phyloP scores from a whole-genome alignment of 2,797 vertebrate species.

The Pempheris klunzingeri region DNA sequence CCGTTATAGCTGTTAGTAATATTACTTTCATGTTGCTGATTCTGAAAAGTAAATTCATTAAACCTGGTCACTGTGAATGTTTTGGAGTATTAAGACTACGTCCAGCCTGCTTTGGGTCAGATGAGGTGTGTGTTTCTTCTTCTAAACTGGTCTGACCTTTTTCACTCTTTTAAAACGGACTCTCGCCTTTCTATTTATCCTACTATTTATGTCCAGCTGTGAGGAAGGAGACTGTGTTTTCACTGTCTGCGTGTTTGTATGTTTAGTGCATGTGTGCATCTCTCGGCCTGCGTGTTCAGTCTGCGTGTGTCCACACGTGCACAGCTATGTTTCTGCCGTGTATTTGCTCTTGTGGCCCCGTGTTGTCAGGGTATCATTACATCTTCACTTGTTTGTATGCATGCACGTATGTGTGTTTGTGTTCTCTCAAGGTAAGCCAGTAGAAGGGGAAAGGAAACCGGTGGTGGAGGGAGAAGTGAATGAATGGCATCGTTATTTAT shows the following conservation, averaged over 20 bases:
- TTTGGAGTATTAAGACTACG: neutral
- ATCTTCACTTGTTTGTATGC: slow-evolving; percentile 26
- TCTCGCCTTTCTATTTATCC: slow-evolving; percentile 76
- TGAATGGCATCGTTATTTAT: slow-evolving; percentile 80
- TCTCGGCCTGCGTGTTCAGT: slow-evolving; percentile 6
- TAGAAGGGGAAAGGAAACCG: slow-evolving; percentile 41
- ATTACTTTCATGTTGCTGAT: neutral
- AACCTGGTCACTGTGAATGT: neutral
- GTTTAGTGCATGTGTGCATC: slow-evolving; percentile 29
- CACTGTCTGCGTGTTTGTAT: slow-evolving; percentile 30
- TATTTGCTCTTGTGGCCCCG: slow-evolving; percentile 11
- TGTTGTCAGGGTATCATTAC: slow-evolving; percentile 22
- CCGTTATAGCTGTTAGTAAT: neutral
- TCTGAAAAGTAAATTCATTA: neutral
- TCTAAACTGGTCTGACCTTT: slow-evolving; percentile 68
- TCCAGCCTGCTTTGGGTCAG: slow-evolving; percentile 55
- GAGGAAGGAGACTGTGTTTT: slow-evolving; percentile 50
- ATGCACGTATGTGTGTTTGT: slow-evolving; percentile 29
- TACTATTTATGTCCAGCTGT: slow-evolving; percentile 78
- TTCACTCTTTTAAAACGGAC: slow-evolving; percentile 64
- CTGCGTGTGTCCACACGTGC: slow-evolving; percentile 24
- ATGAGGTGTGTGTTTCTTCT: slow-evolving; percentile 64
- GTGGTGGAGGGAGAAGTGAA: slow-evolving; percentile 62
- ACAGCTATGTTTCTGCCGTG: slow-evolving; percentile 12
- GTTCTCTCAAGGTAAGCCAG: slow-evolving; percentile 45